Conservation (phyloP, 2,797 vertebrate genomes). For the Zalophus californianus region DNA sequence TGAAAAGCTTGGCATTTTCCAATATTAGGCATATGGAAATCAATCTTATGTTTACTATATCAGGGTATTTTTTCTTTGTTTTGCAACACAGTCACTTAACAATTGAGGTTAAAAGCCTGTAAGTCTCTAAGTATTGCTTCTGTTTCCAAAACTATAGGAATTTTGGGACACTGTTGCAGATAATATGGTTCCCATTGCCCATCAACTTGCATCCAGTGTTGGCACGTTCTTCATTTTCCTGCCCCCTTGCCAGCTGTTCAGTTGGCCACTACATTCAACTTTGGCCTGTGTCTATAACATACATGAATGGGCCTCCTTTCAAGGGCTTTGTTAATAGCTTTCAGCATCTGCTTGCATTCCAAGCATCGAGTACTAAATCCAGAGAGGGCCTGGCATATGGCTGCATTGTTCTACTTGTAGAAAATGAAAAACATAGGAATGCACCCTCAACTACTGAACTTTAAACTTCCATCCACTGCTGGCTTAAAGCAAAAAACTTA, state of each 20-base stretch:
- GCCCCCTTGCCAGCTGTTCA: conserved; percentile 58
- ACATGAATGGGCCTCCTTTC: conserved; percentile 50
- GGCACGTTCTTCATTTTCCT: conserved; percentile 46
- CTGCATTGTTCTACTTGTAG: conserved; percentile 64
- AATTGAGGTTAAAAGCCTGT: conserved; percentile 27
- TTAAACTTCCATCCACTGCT: conserved; percentile 43
- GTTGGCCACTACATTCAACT: conserved; percentile 69
- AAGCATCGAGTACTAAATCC: conserved; percentile 66
- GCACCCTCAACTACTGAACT: conserved; percentile 18
- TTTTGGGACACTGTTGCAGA: conserved; percentile 29
- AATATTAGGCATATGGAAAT: conserved; percentile 21
- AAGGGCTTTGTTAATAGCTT: conserved; percentile 63
- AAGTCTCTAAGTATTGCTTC: conserved; percentile 22
- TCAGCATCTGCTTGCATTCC: conserved; percentile 74
- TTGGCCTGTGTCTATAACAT: conserved; percentile 59
- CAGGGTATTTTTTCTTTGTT: conserved; percentile 11
- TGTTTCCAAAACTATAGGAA: conserved; percentile 54
- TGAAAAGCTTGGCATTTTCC: conserved; percentile 43
- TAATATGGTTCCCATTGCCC: conserved; percentile 25
- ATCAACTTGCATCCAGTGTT: conserved; percentile 46
- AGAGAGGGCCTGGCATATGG: conserved; percentile 55
- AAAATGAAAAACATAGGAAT: conserved; percentile 56
- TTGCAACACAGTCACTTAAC: conserved; percentile 49
- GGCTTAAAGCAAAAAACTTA: conserved; percentile 40
- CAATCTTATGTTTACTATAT: conserved; percentile 27